phyloP scores from a whole-genome alignment of 2,888 invertebrate species.

The Muschampia plurimacula region DNA sequence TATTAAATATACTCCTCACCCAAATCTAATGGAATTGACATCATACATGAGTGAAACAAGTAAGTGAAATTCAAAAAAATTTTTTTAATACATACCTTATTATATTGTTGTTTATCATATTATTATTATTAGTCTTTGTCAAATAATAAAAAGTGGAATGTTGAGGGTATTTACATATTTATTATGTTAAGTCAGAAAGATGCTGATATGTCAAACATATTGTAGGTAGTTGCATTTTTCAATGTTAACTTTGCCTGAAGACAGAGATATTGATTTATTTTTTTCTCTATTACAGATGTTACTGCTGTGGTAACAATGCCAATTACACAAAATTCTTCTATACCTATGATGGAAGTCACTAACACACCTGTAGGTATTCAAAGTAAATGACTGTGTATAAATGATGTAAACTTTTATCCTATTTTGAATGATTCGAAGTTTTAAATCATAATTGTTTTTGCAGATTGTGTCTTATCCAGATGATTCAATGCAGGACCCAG shows the following conservation, averaged over 20 bases:
- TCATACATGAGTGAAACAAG: slow-evolving; percentile 82
- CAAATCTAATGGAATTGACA: slow-evolving; percentile 78
- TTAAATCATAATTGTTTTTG: slow-evolving; percentile 37
- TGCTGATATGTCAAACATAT: neutral
- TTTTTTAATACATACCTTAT: neutral
- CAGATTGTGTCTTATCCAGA: slow-evolving; percentile 80
- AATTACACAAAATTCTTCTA: slow-evolving; percentile 74
- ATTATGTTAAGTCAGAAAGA: neutral
- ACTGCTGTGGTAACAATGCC: slow-evolving; percentile 83
- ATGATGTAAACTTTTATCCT: neutral
- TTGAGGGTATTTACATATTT: neutral
- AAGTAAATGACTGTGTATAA: neutral
- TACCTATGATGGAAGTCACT: slow-evolving; percentile 81
- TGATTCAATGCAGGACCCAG: slow-evolving; percentile 76
- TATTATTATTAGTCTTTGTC: too few relatives aligned
- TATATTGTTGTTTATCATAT: too few relatives aligned
- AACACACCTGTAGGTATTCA: slow-evolving; percentile 75
- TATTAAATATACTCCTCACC: slow-evolving; percentile 72
- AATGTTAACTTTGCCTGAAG: neutral
- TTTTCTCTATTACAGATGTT: slow-evolving; percentile 67
- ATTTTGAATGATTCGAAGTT: slow-evolving; percentile 2
- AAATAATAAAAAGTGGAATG: too few relatives aligned
- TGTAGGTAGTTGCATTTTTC: neutral
- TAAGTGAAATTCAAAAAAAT: slow-evolving; percentile 55
- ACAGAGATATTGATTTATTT: neutral